Evolutionary conservation across 2,797 vertebrate species (phyloP).

Genomic region (Neosilurus mollespiculum): DNA sequence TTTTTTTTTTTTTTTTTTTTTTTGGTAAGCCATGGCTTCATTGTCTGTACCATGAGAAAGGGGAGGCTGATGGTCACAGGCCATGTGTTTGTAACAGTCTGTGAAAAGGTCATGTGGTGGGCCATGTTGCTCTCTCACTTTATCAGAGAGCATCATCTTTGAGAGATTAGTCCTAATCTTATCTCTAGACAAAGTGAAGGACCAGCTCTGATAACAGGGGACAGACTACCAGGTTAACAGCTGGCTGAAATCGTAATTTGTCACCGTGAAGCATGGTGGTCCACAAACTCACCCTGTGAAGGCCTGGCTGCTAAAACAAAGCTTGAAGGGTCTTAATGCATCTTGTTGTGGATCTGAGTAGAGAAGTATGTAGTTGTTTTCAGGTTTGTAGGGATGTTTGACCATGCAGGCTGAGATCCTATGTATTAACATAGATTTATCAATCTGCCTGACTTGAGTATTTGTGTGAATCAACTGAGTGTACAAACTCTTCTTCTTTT

Average conservation of each 20-base stretch:
- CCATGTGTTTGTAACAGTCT: conserved; percentile 70
- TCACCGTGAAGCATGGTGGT: conserved; percentile 16
- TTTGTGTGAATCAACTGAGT: background rate
- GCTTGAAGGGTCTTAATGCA: background rate
- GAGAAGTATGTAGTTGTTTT: background rate
- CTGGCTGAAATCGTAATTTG: conserved; percentile 62
- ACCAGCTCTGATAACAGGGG: conserved; percentile 60
- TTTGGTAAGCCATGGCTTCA: conserved; percentile 61
- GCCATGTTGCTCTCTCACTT: conserved; percentile 57
- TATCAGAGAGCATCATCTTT: conserved; percentile 58
- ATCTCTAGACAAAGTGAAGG: conserved; percentile 68
- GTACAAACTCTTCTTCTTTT: background rate
- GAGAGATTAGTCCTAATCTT: conserved; percentile 75
- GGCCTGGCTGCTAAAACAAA: conserved; percentile 5
- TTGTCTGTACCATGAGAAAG: conserved; percentile 37
- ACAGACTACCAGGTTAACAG: background rate
- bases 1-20: too few species aligned
- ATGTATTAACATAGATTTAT: conserved; percentile 30
- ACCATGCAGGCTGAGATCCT: background rate
- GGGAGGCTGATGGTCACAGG: conserved; percentile 61
- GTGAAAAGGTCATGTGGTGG: conserved; percentile 39
- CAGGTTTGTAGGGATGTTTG: background rate
- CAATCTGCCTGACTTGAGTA: background rate
- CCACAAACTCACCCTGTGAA: conserved; percentile 50
- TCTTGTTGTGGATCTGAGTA: background rate